phyloP scores from a whole-genome alignment of 92 coral and sea anemone species.

The Paramuricea clavata region DNA sequence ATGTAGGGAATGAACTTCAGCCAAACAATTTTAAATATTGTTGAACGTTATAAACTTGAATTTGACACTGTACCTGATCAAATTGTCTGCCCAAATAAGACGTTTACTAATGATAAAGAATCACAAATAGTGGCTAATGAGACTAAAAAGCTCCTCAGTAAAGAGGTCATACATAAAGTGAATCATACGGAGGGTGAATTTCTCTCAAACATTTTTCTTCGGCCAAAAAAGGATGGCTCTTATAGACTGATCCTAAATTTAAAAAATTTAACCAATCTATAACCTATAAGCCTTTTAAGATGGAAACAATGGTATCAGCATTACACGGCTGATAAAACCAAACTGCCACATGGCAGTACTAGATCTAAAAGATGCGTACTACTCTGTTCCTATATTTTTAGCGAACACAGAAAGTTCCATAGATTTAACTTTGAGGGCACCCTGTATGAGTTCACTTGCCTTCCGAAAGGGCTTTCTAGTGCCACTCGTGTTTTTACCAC shows the following conservation, averaged over 20 bases:
- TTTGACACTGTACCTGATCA: slow-evolving; percentile 9
- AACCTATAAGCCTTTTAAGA: slow-evolving; percentile 48
- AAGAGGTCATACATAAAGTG: background rate
- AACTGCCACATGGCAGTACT: slow-evolving; percentile 45
- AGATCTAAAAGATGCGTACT: slow-evolving; percentile 58
- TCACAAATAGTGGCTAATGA: slow-evolving; percentile 10
- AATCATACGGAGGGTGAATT: no score
- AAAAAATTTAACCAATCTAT: slow-evolving; percentile 24
- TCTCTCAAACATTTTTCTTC: background rate
- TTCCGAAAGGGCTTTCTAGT: slow-evolving; percentile 4
- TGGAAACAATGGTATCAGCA: slow-evolving; percentile 49
- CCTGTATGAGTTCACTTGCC: background rate
- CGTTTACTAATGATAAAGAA: background rate
- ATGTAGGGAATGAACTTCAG: background rate
- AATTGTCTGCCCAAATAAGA: background rate
- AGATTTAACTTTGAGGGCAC: slow-evolving; percentile 10
- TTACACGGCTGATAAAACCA: slow-evolving; percentile 29
- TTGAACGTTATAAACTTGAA: slow-evolving; percentile 7
- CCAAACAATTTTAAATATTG: slow-evolving; percentile 3
- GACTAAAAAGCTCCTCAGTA: slow-evolving; percentile 6
- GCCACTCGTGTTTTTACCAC: slow-evolving; percentile 10
- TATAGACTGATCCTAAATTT: background rate
- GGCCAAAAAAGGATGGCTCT: slow-evolving; percentile 8
- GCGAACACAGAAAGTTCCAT: slow-evolving; percentile 28
- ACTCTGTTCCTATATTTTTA: slow-evolving; percentile 51